These are phyloP conservation scores for Enchytraeus crypticus DNA, from an alignment of 2,888 invertebrate genomes.

Conservation along the genomic window DNA sequence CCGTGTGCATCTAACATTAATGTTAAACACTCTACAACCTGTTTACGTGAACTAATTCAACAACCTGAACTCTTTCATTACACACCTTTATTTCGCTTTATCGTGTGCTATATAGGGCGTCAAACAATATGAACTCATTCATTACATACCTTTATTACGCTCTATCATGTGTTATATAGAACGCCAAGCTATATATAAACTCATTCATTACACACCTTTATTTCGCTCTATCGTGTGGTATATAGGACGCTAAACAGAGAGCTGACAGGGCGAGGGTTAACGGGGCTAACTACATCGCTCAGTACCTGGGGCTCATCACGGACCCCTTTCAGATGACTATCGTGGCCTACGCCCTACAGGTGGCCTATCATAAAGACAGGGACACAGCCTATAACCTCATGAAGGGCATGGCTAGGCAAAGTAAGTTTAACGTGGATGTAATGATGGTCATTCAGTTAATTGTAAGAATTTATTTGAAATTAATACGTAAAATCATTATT, in stretches of 20 bases:
- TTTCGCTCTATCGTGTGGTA: no score
- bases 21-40: no score
- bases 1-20: no score
- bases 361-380: slow-evolving; percentile 14
- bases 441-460: neutral
- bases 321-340: slow-evolving; percentile 78
- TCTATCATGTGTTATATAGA: no score
- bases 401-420: slow-evolving; percentile 13
- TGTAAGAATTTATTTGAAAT: neutral
- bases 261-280: slow-evolving; percentile 31
- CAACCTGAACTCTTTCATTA: no score
- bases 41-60: no score
- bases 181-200: no score
- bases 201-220: no score
- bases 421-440: slow-evolving; percentile 9
- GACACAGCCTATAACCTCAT: slow-evolving; percentile 23
- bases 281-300: slow-evolving; percentile 35
- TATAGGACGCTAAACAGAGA: slow-evolving; percentile 15
- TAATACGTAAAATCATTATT: neutral
- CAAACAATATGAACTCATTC: no score
- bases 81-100: no score
- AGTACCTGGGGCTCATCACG: slow-evolving; percentile 27
- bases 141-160: no score
- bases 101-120: no score
- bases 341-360: slow-evolving; percentile 70